Base-by-base conservation (phyloP, 2,797 vertebrate species). In the Alosa sapidissima region DNA sequence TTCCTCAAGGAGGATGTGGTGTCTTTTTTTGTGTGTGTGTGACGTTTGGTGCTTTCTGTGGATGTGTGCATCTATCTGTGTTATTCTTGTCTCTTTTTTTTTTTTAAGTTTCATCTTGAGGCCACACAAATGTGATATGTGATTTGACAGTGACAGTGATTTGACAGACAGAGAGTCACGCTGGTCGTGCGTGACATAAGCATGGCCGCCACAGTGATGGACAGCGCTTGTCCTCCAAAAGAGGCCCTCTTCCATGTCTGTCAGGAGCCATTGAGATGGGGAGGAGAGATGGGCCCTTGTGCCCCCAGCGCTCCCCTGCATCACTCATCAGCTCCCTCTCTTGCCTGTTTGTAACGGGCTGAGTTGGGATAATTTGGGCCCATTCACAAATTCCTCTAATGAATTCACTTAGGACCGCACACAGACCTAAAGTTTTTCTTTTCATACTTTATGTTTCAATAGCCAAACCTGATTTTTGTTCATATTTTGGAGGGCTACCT, bases 351-450 rank as follows among this genome's bases (percentile, higher is more conserved):
- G 72, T 78, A 78, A 78, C 72, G 0, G 72, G 72, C 72, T 9
- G 41, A 78, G 72, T 75, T 41, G 41, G 72, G 72, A 78, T 78
- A 21, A 78, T 78, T 78, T 78, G 72, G 72, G 41, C 72, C 72
- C 72, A 78, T 78, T 78, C 41, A 78, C 72, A 47, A 78, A 78
- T 78, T 78, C 72, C 14, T 47, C 41, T 45, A 78, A 45, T 47
- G 72, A 78, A 47, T 45, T 19, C 72, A 78, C 72, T 78, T 47
- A 78, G 72, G 72, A 78, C 72, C 72, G 72, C 72, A 78, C 72
- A 47, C 72, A 78, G 72, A 78, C 41, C 16, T 78, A 7, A 78
- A 45, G 6, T 45, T 16, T 78, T 72, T 75, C 19, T 78, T 78
- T 78, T 60, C 24, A 19, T 78, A 13, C 41, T 55, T 16, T 45